A percentile compares a stretch with the other conserved stretches of the same genome.
Conservation (phyloP, 30 jellyfish, hydroid and myxozoan genomes). For the Sanderia malayensis region DNA sequence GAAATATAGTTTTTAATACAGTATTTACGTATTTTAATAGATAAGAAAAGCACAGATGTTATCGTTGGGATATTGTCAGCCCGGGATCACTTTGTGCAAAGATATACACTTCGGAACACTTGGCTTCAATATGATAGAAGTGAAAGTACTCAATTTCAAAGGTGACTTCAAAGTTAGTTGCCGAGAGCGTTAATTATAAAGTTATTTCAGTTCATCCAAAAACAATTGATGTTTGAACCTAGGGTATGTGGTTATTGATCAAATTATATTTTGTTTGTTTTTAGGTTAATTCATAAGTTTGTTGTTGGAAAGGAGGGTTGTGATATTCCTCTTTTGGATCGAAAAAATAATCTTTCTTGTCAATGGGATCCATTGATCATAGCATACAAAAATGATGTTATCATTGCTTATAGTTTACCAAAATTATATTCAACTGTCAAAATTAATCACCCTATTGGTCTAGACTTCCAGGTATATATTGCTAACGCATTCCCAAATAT, state of each 20-base stretch:
- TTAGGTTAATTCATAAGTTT: constrained; percentile 28
- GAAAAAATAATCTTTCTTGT: constrained; percentile 41
- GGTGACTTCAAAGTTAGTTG: no score
- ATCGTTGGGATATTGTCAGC: constrained; percentile 68
- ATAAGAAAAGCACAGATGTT: background rate
- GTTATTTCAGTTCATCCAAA: no score
- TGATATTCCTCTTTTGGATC: constrained; percentile 46
- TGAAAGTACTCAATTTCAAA: no score
- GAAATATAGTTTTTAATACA: no score
- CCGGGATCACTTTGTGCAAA: constrained; percentile 53
- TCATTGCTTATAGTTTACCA: background rate
- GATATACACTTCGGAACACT: constrained; percentile 37
- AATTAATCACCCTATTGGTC: constrained; percentile 13
- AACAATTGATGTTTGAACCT: no score
- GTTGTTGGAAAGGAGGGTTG: constrained; percentile 51
- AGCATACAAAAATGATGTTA: background rate
- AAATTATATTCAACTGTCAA: background rate
- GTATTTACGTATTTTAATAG: no score
- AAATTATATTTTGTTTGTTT: background rate
- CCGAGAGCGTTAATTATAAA: no score
- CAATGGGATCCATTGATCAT: constrained; percentile 43
- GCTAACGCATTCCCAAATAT: no score
- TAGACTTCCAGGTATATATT: constrained; percentile 29
- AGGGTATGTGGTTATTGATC: background rate
- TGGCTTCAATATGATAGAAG: constrained; percentile 17